These are phyloP conservation scores for Macrotis lagotis DNA, from an alignment of 2,113 vertebrate genomes.

Conservation along the genomic window DNA sequence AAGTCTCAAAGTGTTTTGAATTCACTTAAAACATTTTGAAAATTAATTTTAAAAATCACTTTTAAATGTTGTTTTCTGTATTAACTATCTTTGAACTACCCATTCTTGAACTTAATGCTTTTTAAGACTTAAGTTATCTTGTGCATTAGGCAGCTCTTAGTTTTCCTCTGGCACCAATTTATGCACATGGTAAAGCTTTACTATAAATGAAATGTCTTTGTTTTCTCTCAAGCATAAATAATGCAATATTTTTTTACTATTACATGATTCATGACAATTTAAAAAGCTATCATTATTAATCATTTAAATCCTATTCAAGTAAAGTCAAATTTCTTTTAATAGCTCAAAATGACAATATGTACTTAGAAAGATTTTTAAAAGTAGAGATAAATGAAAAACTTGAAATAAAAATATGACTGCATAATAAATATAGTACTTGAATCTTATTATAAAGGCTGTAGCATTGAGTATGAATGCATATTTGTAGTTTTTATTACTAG, in stretches of 20 bases:
- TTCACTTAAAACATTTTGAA: constrained; percentile 17
- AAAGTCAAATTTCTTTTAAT: constrained; percentile 41
- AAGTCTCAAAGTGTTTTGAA: not conserved
- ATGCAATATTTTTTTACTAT: not conserved
- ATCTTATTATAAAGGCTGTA: not conserved
- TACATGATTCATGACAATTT: not conserved
- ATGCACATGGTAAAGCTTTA: constrained; percentile 20
- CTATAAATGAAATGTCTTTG: not conserved
- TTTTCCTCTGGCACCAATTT: not conserved
- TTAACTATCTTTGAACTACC: constrained; percentile 15
- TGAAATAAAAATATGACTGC: not conserved
- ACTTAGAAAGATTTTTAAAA: constrained; percentile 47
- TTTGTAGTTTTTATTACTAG: not conserved
- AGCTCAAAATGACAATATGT: constrained; percentile 16
- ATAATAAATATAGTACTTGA: not conserved
- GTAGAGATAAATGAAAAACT: not conserved
- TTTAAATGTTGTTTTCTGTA: not conserved
- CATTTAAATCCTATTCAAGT: constrained; percentile 21
- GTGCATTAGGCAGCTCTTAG: not conserved
- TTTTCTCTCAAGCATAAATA: not conserved
- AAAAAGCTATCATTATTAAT: not conserved
- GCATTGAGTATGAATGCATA: not conserved
- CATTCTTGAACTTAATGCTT: not conserved
- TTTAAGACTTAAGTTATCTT: not conserved
- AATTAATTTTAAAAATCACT: constrained; percentile 39